Evolutionary conservation across 1,140 invertebrate genomes (phyloP).

Genomic region (Camponotus floridanus): DNA sequence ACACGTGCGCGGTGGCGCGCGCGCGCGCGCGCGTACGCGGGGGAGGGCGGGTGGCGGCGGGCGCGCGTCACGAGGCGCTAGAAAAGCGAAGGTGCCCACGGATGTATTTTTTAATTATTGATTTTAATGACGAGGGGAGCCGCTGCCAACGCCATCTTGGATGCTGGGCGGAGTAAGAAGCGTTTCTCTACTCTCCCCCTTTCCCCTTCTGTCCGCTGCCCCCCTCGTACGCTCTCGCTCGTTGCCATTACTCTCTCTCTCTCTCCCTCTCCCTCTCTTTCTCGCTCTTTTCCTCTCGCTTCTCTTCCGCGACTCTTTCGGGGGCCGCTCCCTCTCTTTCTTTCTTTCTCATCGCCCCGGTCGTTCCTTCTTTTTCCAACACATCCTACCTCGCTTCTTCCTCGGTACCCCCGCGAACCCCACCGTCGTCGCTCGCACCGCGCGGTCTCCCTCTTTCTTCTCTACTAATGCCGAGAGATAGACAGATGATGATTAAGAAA

Average conservation of each 20-base stretch:
- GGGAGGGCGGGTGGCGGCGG: conserved; percentile 66
- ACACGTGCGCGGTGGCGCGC: conserved; percentile 55
- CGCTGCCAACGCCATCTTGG: conserved; percentile 86
- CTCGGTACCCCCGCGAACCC: conserved; percentile 13
- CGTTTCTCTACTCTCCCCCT: conserved; percentile 71
- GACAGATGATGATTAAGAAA: conserved; percentile 87
- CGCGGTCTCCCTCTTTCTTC: conserved; percentile 65
- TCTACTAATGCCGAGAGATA: conserved; percentile 83
- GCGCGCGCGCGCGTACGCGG: conserved; percentile 56
- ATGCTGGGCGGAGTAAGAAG: conserved; percentile 86
- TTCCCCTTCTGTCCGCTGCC: conserved; percentile 58
- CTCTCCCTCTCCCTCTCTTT: conserved; percentile 52
- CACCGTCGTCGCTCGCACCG: conserved; percentile 37
- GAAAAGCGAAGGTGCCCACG: conserved; percentile 85
- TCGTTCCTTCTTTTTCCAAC: conserved; percentile 32
- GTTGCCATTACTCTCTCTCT: conserved; percentile 59
- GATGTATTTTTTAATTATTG: conserved; percentile 87
- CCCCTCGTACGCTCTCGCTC: conserved; percentile 46
- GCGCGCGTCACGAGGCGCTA: conserved; percentile 82
- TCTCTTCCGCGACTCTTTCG: conserved; percentile 59
- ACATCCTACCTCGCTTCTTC: conserved; percentile 32
- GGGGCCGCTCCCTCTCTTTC: conserved; percentile 43
- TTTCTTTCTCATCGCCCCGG: conserved; percentile 40
- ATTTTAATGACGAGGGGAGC: conserved; percentile 86
- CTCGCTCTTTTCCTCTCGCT: conserved; percentile 62